A percentile compares a stretch with the other conserved stretches of the same genome.
phyloP scores from a whole-genome alignment of 1,140 invertebrate species.

The Macrobrachium nipponense region DNA sequence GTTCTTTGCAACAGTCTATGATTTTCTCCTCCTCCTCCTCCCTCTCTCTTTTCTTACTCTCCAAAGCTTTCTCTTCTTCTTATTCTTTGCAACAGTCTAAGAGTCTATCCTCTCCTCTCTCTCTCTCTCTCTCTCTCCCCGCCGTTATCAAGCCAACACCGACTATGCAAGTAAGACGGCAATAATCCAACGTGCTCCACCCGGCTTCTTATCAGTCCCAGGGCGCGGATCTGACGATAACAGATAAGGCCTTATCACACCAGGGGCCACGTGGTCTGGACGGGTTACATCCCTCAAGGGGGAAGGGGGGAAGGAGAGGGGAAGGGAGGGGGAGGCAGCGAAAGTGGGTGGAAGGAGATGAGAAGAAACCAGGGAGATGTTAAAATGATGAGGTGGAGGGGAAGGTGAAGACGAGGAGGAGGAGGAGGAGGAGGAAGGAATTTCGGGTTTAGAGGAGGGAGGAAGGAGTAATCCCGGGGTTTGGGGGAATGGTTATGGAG shows the following conservation, averaged over 20 bases:
- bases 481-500: background rate
- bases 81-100: background rate
- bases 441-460: background rate
- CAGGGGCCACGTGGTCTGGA: conserved; percentile 23
- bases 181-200: conserved; percentile 27
- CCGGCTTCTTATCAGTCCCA: conserved; percentile 34
- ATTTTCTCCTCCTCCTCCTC: background rate
- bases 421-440: background rate
- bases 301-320: background rate
- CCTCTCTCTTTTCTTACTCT: background rate
- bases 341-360: background rate
- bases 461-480: background rate
- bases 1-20: background rate
- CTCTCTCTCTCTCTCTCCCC: background rate
- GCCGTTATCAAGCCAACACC: conserved; percentile 25
- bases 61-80: background rate
- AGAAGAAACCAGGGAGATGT: background rate
- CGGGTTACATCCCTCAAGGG: background rate
- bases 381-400: background rate
- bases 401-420: background rate
- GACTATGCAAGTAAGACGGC: conserved; percentile 38
- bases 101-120: background rate
- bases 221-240: conserved; percentile 29
- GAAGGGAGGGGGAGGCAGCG: background rate
- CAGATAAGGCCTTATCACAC: conserved; percentile 27